Evolutionary conservation across 2,888 invertebrate genomes (phyloP), one percentile per base, ranked within the genome.

Genomic region (Bembecia ichneumoniformis): DNA sequence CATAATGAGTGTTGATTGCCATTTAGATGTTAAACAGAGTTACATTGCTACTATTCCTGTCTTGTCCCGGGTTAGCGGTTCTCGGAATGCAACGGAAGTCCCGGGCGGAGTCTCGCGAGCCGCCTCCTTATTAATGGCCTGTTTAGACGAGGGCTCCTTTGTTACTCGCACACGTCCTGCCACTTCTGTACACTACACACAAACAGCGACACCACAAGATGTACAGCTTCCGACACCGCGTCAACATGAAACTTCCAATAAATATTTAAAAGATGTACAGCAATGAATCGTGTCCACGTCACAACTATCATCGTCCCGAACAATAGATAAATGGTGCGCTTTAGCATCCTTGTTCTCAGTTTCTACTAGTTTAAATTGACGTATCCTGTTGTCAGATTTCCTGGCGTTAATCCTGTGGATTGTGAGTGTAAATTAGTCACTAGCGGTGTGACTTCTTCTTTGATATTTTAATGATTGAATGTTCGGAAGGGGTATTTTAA

Each of bases 111-210:
- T 70, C 77, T 68, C 70, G 71, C 71, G 71, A 74, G 72, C 80
- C 81, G 77, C 74, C 81, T 80, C 82, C 81, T 82, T 86, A 83
- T 84, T 84, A 84, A 86, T 86, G 84, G 74, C 78, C 82, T 83
- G 83, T 82, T 86, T 86, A 83, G 78, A 79, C 79, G 73, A 28
- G 28, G 71, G 75, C 78, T 79, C 79, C 81, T 84, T 86, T 82
- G 83, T 84, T 80, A 79, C 77, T 76, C 70, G 71, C 77, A 77
- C 82, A 79, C 82, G 79, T 80, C 78, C 76, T 73, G 73, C 74
- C 76, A 77, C 77, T 74, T 73, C 64, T 74, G 57, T 63, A 60
- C 66, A 51, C 60, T 59, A 63, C 63, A 60, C 60, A 63, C 58
- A 56, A 58, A 61, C 58, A 56, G 52, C 57, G 54, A 50, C 59